These are phyloP conservation scores for Anguilla japonica DNA, from an alignment of 2,113 vertebrate genomes.

Conservation along the genomic window DNA sequence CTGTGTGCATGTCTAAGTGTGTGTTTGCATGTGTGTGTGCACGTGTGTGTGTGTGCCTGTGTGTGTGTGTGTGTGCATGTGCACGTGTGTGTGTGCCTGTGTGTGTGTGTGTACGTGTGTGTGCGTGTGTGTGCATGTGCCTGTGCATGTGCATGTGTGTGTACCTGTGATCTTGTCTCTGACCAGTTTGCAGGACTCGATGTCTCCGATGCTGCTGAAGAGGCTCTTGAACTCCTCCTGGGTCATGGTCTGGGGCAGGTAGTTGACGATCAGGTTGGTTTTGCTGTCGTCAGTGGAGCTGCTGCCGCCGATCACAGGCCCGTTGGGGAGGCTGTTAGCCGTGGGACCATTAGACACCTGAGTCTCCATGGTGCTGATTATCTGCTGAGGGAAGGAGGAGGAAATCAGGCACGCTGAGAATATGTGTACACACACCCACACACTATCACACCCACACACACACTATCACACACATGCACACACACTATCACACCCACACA, in stretches of 20 bases:
- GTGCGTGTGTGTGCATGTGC: background rate
- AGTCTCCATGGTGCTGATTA: slow-evolving; percentile 14
- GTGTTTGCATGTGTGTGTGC: background rate
- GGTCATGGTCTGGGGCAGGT: slow-evolving; percentile 97
- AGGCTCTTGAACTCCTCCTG: slow-evolving; percentile 96
- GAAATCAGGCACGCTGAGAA: background rate
- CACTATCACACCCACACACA: background rate
- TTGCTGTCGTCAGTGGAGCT: slow-evolving; percentile 11
- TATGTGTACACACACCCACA: background rate
- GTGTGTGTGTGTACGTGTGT: background rate
- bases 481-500: background rate
- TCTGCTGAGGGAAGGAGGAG: background rate
- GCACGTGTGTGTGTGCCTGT: background rate
- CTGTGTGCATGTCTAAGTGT: background rate
- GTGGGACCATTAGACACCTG: slow-evolving; percentile 1
- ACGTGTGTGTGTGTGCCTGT: background rate
- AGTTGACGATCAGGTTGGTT: slow-evolving; percentile 82
- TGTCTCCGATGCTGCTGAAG: slow-evolving; percentile 93
- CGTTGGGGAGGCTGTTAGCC: background rate
- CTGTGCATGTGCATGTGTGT: background rate
- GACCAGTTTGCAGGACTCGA: slow-evolving; percentile 94
- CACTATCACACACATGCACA: background rate
- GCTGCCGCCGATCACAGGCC: background rate
- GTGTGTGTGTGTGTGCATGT: background rate
- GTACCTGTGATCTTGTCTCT: slow-evolving; percentile 93